phyloP scores from a whole-genome alignment of 2,888 invertebrate genomes.

The Drosophila infuscata region DNA sequence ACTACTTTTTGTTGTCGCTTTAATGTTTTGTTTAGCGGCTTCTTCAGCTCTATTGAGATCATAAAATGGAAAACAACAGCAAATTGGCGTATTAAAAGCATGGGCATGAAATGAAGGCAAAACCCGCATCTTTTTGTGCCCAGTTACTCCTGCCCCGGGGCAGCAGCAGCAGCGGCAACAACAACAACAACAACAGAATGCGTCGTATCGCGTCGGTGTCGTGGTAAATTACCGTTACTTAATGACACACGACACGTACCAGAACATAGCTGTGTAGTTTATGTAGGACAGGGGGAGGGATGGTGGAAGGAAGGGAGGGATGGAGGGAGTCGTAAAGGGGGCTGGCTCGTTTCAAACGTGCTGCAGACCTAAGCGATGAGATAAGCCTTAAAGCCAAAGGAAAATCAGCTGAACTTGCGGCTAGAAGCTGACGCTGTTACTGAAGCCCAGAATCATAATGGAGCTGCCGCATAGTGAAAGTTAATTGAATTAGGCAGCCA shows the following conservation, averaged over 20 bases:
- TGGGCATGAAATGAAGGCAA: slow-evolving; percentile 53
- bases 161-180: slow-evolving; percentile 9
- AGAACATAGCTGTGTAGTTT: slow-evolving; percentile 17
- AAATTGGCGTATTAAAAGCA: slow-evolving; percentile 64
- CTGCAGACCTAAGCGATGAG: slow-evolving; percentile 36
- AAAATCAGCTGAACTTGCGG: slow-evolving; percentile 18
- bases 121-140: slow-evolving; percentile 45
- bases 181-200: slow-evolving; percentile 8
- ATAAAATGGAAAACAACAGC: slow-evolving; percentile 43
- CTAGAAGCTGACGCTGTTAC: slow-evolving; percentile 27
- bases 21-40: slow-evolving; percentile 2
- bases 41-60: slow-evolving; percentile 41
- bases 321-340: background rate
- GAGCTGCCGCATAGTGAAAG: slow-evolving; percentile 49
- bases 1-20: slow-evolving; percentile 1
- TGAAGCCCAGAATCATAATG: slow-evolving; percentile 46
- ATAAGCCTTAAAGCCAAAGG: slow-evolving; percentile 40
- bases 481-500: slow-evolving; percentile 58
- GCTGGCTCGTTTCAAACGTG: slow-evolving; percentile 54
- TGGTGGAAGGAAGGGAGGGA: background rate
- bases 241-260: slow-evolving; percentile 71
- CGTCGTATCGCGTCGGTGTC: slow-evolving; percentile 53
- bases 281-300: background rate
- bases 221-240: slow-evolving; percentile 67
- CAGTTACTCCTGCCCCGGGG: slow-evolving; percentile 14